Percentiles rank a stretch among this genome's conserved stretches.
Conservation (phyloP, 1,140 invertebrate genomes). For the Aporrectodea caliginosa region DNA sequence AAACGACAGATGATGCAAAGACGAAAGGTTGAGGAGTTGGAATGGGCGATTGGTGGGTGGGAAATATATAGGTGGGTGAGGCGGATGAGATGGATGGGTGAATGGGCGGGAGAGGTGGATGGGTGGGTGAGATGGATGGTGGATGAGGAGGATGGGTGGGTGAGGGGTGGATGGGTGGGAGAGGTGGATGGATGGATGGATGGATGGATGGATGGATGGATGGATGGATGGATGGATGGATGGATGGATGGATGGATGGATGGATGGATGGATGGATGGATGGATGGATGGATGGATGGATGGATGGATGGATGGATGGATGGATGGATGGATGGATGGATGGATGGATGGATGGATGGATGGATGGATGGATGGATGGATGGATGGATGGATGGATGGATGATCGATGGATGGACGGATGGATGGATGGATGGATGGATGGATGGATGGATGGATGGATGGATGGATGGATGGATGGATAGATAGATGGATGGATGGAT, state of each 20-base stretch:
- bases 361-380: background rate
- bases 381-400: too few species aligned
- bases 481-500: too few species aligned
- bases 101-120: too few species aligned
- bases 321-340: background rate
- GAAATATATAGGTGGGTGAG: too few species aligned
- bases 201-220: conserved; percentile 15
- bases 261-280: conserved; percentile 12
- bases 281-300: conserved; percentile 1
- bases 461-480: too few species aligned
- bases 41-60: too few species aligned
- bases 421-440: background rate
- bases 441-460: background rate
- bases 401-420: background rate
- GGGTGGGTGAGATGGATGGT: background rate
- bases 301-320: background rate
- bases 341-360: conserved; percentile 18
- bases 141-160: background rate
- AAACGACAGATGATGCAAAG: too few species aligned
- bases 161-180: too few species aligned
- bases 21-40: too few species aligned
- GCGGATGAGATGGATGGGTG: too few species aligned
- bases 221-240: background rate
- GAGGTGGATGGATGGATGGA: background rate
- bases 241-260: background rate